These are phyloP conservation scores for Falco peregrinus DNA, from an alignment of 2,797 vertebrate species.

Conservation along the genomic window DNA sequence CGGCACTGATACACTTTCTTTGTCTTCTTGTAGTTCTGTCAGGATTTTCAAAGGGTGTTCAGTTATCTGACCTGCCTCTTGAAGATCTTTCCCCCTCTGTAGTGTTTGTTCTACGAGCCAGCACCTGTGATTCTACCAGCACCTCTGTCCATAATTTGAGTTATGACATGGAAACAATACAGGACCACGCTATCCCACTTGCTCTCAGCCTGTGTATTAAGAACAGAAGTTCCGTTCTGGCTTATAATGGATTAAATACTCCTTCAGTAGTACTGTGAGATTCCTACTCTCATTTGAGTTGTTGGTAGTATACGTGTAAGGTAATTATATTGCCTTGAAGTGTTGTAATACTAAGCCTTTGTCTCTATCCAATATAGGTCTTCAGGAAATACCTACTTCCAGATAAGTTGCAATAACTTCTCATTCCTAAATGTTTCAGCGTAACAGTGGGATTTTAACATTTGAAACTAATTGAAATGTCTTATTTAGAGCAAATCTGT, in stretches of 20 bases:
- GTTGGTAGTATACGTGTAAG: neutral
- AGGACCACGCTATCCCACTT: neutral
- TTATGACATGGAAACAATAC: neutral
- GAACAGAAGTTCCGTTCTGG: neutral
- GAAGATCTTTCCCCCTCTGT: neutral
- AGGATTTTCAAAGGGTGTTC: neutral
- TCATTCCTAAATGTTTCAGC: neutral
- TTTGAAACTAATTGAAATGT: neutral
- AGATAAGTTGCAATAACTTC: neutral
- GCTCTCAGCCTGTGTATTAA: neutral
- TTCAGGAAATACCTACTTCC: neutral
- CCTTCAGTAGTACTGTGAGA: neutral
- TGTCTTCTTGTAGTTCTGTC: neutral
- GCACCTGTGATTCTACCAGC: neutral
- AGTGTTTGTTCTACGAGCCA: neutral
- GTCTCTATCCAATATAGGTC: neutral
- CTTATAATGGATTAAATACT: neutral
- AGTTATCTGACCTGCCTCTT: neutral
- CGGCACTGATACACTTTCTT: neutral
- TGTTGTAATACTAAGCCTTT: neutral
- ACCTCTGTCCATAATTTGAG: neutral
- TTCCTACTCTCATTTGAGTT: neutral
- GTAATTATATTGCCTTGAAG: neutral
- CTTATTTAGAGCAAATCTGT: neutral
- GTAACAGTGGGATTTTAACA: neutral